These are phyloP conservation scores for Mastigias papua DNA, from an alignment of 30 jellyfish, hydroid and myxozoan species.

Conservation along the genomic window DNA sequence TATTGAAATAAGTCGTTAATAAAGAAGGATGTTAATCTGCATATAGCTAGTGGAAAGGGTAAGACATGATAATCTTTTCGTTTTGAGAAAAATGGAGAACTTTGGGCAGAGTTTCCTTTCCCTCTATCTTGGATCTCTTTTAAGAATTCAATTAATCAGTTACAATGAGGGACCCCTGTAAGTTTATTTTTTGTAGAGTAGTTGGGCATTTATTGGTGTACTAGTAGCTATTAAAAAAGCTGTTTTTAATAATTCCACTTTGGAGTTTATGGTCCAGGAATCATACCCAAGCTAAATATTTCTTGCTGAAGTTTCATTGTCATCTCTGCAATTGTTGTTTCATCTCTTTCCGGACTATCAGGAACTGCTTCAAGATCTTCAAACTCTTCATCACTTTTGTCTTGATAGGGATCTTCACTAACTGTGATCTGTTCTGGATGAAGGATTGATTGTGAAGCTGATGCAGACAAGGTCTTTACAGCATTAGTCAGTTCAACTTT, in stretches of 20 bases:
- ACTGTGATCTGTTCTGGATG: slow-evolving; percentile 15
- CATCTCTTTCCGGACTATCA: slow-evolving; percentile 2
- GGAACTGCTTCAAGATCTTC: slow-evolving; percentile 25
- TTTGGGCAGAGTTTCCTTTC: too few relatives aligned
- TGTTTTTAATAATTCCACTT: not conserved
- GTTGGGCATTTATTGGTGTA: not conserved
- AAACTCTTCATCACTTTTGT: slow-evolving; percentile 3
- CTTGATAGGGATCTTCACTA: slow-evolving; percentile 1
- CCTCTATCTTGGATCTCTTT: too few relatives aligned
- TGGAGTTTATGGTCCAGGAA: not conserved
- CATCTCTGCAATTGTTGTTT: not conserved
- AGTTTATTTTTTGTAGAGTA: too few relatives aligned
- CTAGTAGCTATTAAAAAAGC: not conserved
- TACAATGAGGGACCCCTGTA: too few relatives aligned
- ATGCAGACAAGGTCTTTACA: slow-evolving; percentile 9
- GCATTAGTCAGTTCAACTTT: slow-evolving; percentile 15
- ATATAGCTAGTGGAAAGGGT: too few relatives aligned
- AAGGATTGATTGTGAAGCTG: slow-evolving; percentile 24
- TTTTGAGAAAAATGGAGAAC: too few relatives aligned
- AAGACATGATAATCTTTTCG: too few relatives aligned
- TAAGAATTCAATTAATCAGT: too few relatives aligned
- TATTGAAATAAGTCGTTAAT: too few relatives aligned
- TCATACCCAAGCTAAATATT: slow-evolving; percentile 12
- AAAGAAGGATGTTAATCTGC: too few relatives aligned
- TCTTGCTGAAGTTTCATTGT: slow-evolving; percentile 4